phyloP scores from a whole-genome alignment of 2,888 invertebrate species.

The Saturnia japonica region DNA sequence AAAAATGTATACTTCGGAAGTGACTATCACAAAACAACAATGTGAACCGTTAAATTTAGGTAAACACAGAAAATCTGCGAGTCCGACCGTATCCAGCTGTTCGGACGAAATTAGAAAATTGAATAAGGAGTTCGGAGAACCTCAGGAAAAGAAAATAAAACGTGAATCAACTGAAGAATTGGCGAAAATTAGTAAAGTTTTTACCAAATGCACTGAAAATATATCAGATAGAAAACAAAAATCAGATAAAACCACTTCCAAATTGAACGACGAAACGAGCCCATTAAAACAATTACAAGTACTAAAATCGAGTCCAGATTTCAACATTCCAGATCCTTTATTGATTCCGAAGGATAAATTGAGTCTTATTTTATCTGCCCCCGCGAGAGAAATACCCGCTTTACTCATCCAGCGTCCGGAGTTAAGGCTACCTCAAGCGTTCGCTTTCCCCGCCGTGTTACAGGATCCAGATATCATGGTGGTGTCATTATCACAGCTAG shows the following conservation, averaged over 20 bases:
- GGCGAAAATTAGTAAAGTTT: constrained; percentile 68
- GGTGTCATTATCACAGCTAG: constrained; percentile 88
- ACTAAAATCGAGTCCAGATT: constrained; percentile 84
- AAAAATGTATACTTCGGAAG: constrained; percentile 82
- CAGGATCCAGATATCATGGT: constrained; percentile 90
- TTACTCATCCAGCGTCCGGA: constrained; percentile 87
- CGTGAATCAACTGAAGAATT: constrained; percentile 63
- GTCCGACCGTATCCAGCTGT: constrained; percentile 88
- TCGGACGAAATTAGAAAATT: constrained; percentile 86
- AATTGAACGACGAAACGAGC: constrained; percentile 64
- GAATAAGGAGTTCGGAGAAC: constrained; percentile 76
- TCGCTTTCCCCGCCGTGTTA: constrained; percentile 86
- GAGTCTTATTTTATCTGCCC: constrained; percentile 86
- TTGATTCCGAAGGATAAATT: constrained; percentile 89
- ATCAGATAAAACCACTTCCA: constrained; percentile 46
- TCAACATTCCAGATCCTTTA: constrained; percentile 90
- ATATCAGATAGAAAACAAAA: constrained; percentile 47
- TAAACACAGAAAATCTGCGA: constrained; percentile 85
- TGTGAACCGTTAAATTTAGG: constrained; percentile 87
- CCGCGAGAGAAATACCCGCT: constrained; percentile 89
- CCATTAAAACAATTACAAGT: constrained; percentile 87
- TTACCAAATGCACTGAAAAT: constrained; percentile 59
- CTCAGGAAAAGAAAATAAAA: constrained; percentile 68
- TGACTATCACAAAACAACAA: constrained; percentile 80
- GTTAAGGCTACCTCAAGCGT: constrained; percentile 87